These are phyloP conservation scores for Philopotamus ludificatus DNA, from an alignment of 1,140 invertebrate species.

Conservation along the genomic window DNA sequence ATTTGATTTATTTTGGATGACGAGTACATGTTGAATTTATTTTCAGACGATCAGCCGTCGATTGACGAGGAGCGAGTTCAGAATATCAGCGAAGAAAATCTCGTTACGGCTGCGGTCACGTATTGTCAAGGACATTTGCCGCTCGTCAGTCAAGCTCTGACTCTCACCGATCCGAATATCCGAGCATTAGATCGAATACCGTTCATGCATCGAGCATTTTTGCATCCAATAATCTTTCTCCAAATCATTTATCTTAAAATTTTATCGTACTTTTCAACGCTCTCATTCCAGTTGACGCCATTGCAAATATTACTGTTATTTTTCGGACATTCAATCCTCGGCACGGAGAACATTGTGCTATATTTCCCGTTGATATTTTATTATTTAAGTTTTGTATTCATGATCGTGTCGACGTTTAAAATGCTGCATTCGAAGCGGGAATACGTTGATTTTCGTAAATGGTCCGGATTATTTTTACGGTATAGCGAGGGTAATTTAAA, in stretches of 20 bases:
- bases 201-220: conserved; percentile 65
- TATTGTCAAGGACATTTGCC: conserved; percentile 78
- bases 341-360: conserved; percentile 63
- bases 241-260: conserved; percentile 69
- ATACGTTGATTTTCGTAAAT: conserved; percentile 71
- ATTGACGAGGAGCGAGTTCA: conserved; percentile 59
- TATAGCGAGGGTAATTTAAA: conserved; percentile 69
- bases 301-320: conserved; percentile 65
- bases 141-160: conserved; percentile 70
- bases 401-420: conserved; percentile 76
- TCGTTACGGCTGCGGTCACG: conserved; percentile 77
- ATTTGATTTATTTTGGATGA: not conserved
- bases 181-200: conserved; percentile 67
- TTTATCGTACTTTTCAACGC: conserved; percentile 59
- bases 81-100: conserved; percentile 74
- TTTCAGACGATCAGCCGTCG: conserved; percentile 52
- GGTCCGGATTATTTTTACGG: conserved; percentile 75
- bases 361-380: conserved; percentile 69
- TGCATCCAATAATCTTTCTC: conserved; percentile 68
- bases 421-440: conserved; percentile 75
- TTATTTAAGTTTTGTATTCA: conserved; percentile 68
- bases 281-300: conserved; percentile 61
- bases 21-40: not conserved
- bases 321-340: conserved; percentile 67
- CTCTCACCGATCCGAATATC: conserved; percentile 65